Evolutionary conservation across 1,140 invertebrate genomes (phyloP), one percentile per base, ranked within the genome.

Genomic region (Drosophila punjabiensis): DNA sequence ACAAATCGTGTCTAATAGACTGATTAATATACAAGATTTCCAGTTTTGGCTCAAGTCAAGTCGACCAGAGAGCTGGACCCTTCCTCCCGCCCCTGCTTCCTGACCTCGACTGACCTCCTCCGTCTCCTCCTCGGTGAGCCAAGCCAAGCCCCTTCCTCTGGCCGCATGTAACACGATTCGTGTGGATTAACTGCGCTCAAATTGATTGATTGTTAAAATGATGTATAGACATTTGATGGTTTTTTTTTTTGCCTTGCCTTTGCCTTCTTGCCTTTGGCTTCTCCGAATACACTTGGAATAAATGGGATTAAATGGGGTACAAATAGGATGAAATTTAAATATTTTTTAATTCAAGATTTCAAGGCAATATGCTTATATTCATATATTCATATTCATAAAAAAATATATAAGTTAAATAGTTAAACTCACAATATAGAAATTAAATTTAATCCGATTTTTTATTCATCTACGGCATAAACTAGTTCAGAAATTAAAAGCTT

Each of bases 191-290:
- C 77, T 86, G 76, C 81, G 86, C 86, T 90, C 81, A 86, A 86
- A 76, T 89, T 89, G 85, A 89, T 89, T 89, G 85, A 89, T 89
- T 89, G 85, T 77, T 89, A 73, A 90, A 89, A 89, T 89, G 85
- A 89, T 89, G 86, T 90, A 89, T 89, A 53, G 82, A 79, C 85
- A 85, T 90, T 90, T 76, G 68, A 90, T 79, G 69, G 59, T 60
- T 85, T 81, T 84, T 88, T 76, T 79, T 62, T n/a, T n/a, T n/a
- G n/a, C n/a, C n/a, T n/a, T 56, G 52, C 24, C 43, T 24, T 63
- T 56, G 71, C 39, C 63, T 67, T 67, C 74, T 77, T 59, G 62
- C 48, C 35, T 76, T 52, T 60, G 20, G 53, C 33, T 50, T 58
- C 24, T 30, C 45, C 5, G 2, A 53, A 5, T 33, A 16, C 64